phyloP scores from a whole-genome alignment of 1,140 invertebrate genomes.

The Diabrotica virgifera region DNA sequence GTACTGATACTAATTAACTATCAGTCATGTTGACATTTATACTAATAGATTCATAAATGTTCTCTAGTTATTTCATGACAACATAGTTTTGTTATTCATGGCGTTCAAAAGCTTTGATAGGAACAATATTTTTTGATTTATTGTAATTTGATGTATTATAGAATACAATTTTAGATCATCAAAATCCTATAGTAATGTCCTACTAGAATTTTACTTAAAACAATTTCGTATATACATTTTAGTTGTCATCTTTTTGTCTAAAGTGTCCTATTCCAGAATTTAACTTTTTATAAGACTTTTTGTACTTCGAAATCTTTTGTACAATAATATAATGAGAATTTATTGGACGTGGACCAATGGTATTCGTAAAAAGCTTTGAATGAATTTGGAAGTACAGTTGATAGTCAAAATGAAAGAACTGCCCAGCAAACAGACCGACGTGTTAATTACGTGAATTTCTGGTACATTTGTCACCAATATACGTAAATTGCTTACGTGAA shows the following conservation, averaged over 20 bases:
- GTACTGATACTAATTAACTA: too few relatives aligned
- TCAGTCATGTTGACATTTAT: too few relatives aligned
- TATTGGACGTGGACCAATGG: conserved; percentile 30
- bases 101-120: background rate
- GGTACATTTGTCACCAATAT: too few relatives aligned
- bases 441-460: too few relatives aligned
- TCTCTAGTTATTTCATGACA: background rate
- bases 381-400: background rate
- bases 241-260: background rate
- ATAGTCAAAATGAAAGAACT: too few relatives aligned
- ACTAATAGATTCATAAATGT: too few relatives aligned
- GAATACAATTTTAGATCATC: background rate
- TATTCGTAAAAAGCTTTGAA: background rate
- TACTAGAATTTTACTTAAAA: background rate
- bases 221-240: background rate
- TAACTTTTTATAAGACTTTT: conserved; percentile 33
- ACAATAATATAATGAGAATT: conserved; percentile 7
- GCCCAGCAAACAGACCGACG: too few relatives aligned
- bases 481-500: too few relatives aligned
- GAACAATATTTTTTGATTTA: background rate
- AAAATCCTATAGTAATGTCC: background rate
- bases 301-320: conserved; percentile 20
- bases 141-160: background rate
- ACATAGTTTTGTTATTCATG: background rate
- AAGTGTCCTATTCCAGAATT: conserved; percentile 34